phyloP scores from a whole-genome alignment of 2,113 vertebrate species.

The Austrofundulus limnaeus region DNA sequence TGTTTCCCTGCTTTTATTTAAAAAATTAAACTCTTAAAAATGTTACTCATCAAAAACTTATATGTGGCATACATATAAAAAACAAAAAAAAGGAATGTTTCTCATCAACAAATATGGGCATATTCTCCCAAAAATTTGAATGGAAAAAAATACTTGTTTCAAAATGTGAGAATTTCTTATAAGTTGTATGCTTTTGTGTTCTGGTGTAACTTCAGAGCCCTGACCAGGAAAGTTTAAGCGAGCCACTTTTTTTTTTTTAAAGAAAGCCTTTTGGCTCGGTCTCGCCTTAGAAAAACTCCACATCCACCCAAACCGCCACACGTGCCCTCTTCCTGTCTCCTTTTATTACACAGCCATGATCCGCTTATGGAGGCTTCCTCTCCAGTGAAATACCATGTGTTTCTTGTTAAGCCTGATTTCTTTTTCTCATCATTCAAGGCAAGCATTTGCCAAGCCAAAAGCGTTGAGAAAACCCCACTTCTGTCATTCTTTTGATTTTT shows the following conservation, averaged over 20 bases:
- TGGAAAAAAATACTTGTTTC: too few species aligned
- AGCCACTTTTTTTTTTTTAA: conserved; percentile 54
- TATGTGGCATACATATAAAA: too few species aligned
- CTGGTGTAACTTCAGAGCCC: conserved; percentile 6
- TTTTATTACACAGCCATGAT: conserved; percentile 75
- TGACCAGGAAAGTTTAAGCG: conserved; percentile 58
- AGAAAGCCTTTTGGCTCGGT: conserved; percentile 47
- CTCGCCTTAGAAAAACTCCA: conserved; percentile 60
- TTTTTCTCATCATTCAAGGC: conserved; percentile 95
- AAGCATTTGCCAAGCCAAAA: conserved; percentile 90
- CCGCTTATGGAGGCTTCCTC: conserved; percentile 80
- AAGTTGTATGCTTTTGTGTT: background rate
- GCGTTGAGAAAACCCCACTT: conserved; percentile 88
- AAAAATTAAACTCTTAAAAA: too few species aligned
- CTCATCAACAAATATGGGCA: too few species aligned
- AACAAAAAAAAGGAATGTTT: too few species aligned
- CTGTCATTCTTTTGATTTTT: conserved; percentile 56
- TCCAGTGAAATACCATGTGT: conserved; percentile 93
- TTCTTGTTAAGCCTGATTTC: conserved; percentile 96
- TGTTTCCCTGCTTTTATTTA: too few species aligned
- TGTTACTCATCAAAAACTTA: too few species aligned
- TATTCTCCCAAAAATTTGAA: too few species aligned
- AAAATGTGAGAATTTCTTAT: background rate
- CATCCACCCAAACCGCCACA: conserved; percentile 75
- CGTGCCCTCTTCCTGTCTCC: conserved; percentile 77